A percentile compares a stretch with the other conserved stretches of the same genome.
Evolutionary conservation across 2,113 vertebrate species (phyloP).

Genomic region (Monarcha castaneiventris): DNA sequence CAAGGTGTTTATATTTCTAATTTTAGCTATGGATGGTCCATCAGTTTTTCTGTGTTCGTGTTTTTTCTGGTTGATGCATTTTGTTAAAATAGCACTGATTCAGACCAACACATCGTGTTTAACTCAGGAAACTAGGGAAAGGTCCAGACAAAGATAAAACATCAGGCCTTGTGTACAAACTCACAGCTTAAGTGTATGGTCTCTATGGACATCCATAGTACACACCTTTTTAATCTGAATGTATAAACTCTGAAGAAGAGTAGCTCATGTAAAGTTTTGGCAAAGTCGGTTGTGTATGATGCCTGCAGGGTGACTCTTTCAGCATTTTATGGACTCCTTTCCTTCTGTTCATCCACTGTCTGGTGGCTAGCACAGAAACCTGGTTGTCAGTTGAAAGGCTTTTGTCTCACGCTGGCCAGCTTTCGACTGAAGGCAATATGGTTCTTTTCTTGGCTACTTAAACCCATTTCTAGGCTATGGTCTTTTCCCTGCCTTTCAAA

Average conservation of each 20-base stretch:
- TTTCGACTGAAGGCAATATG: not conserved
- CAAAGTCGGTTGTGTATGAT: not conserved
- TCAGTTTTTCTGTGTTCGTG: not conserved
- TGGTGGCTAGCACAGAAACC: not conserved
- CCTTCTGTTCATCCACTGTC: not conserved
- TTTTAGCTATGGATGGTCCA: not conserved
- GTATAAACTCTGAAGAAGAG: not conserved
- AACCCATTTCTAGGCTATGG: not conserved
- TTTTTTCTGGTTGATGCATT: not conserved
- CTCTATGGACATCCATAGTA: not conserved
- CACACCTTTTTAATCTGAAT: not conserved
- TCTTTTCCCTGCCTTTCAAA: not conserved
- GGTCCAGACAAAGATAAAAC: not conserved
- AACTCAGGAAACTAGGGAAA: not conserved
- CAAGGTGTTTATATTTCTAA: not conserved
- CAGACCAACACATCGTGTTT: not conserved
- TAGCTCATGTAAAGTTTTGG: not conserved
- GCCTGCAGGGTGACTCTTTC: not conserved
- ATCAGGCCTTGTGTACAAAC: not conserved
- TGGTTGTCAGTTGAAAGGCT: not conserved
- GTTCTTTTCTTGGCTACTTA: not conserved
- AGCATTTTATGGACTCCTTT: not conserved
- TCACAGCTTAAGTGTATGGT: rapidly evolving
- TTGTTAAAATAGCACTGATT: not conserved
- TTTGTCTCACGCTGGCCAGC: not conserved